Conservation (phyloP, 2,888 invertebrate species). For the Osedax frankpressi region DNA sequence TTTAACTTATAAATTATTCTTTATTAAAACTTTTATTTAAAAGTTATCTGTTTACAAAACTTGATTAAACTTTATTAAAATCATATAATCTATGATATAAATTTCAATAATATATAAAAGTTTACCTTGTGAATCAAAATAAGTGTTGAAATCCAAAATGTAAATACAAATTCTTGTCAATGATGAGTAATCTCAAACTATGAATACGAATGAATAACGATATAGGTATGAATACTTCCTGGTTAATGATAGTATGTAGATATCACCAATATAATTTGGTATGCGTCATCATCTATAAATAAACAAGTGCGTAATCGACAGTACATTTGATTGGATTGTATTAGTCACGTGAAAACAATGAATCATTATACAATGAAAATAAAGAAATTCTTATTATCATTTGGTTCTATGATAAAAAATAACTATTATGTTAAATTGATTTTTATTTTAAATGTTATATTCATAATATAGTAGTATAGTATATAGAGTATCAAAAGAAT, state of each 20-base stretch:
- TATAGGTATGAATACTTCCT: background rate
- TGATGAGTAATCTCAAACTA: background rate
- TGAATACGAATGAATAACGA: background rate
- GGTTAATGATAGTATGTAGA: background rate
- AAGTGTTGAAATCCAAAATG: background rate
- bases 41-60: background rate
- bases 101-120: background rate
- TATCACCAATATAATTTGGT: background rate
- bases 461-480: too few relatives aligned
- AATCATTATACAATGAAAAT: background rate
- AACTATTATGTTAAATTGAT: too few relatives aligned
- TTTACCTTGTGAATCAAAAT: background rate
- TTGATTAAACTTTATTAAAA: background rate
- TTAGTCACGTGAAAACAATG: background rate
- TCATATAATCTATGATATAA: background rate
- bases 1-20: background rate
- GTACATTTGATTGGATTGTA: background rate
- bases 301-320: background rate
- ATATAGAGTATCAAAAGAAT: too few relatives aligned
- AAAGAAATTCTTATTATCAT: too few relatives aligned
- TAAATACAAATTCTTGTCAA: background rate
- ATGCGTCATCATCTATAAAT: background rate
- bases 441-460: too few relatives aligned
- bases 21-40: background rate
- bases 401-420: too few relatives aligned